These are phyloP conservation scores for Trogon surrucura DNA, from an alignment of 2,113 vertebrate species.

Conservation along the genomic window DNA sequence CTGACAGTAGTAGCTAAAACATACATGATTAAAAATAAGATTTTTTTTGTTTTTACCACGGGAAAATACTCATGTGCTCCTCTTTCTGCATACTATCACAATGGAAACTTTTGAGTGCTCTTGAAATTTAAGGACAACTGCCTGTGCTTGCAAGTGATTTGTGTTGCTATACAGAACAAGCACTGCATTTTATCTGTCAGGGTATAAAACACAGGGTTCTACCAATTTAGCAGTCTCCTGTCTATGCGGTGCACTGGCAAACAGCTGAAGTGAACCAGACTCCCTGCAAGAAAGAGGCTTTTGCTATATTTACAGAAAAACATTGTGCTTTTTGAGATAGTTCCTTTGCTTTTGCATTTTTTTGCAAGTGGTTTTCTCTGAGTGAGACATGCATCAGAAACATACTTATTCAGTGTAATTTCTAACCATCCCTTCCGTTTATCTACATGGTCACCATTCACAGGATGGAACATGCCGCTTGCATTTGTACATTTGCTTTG, in stretches of 20 bases:
- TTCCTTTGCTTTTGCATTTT: not conserved
- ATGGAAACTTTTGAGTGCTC: not conserved
- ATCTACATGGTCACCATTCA: not conserved
- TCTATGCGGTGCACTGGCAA: not conserved
- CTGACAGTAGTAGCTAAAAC: not conserved
- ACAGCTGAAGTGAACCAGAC: not conserved
- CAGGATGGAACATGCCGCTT: not conserved
- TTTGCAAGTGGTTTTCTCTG: not conserved
- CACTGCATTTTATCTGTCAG: slow-evolving; percentile 13
- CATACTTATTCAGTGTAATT: fast-evolving
- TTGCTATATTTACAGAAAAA: not conserved
- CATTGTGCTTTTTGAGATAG: not conserved
- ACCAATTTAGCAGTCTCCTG: not conserved
- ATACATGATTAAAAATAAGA: not conserved
- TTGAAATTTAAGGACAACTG: slow-evolving; percentile 9
- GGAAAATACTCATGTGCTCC: fast-evolving
- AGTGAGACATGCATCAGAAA: not conserved
- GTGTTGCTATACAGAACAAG: not conserved
- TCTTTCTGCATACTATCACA: not conserved
- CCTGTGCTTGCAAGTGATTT: not conserved
- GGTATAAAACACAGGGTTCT: not conserved
- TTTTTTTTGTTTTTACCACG: fast-evolving
- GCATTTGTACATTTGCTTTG: fast-evolving
- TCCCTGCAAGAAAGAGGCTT: not conserved
- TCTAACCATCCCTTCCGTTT: not conserved